A percentile compares a stretch with the other conserved stretches of the same genome.
These are phyloP conservation scores for Microtus ochrogaster DNA, from an alignment of 2,113 vertebrate species.

Conservation along the genomic window DNA sequence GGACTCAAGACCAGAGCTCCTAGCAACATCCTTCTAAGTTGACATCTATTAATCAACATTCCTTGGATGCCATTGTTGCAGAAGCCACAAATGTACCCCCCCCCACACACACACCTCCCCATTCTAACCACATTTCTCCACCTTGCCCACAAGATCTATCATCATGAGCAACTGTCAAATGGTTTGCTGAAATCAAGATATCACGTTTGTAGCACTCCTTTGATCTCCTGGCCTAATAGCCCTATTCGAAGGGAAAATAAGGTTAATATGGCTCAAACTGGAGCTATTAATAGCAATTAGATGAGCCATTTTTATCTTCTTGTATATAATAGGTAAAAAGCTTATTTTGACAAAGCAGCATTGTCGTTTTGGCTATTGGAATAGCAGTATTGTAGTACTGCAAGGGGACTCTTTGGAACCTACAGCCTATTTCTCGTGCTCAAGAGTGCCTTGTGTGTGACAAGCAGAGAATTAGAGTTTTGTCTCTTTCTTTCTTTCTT, in stretches of 20 bases:
- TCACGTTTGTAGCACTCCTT: constrained; percentile 64
- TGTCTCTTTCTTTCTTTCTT: neutral
- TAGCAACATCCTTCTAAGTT: constrained; percentile 17
- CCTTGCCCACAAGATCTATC: constrained; percentile 70
- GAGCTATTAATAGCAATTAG: constrained; percentile 54
- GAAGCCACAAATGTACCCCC: neutral
- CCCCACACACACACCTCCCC: neutral
- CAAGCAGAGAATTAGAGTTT: neutral
- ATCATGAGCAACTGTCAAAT: constrained; percentile 67
- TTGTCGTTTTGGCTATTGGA: constrained; percentile 18
- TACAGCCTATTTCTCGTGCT: constrained; percentile 5
- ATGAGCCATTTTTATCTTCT: constrained; percentile 59
- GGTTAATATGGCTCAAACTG: constrained; percentile 67
- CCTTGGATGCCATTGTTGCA: constrained; percentile 57
- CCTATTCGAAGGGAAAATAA: constrained; percentile 68
- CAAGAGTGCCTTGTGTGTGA: neutral
- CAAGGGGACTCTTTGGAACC: constrained; percentile 3
- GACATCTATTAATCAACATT: constrained; percentile 46
- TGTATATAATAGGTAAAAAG: constrained; percentile 30
- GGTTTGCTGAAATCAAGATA: constrained; percentile 77
- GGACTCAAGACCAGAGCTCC: constrained; percentile 28
- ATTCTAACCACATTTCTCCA: constrained; percentile 75
- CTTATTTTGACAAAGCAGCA: constrained; percentile 50
- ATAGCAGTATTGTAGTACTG: neutral
- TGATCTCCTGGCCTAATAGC: constrained; percentile 69